phyloP scores from a whole-genome alignment of 37 sponge, comb jelly and placozoan genomes.

The Diacarnus erythraeanus region DNA sequence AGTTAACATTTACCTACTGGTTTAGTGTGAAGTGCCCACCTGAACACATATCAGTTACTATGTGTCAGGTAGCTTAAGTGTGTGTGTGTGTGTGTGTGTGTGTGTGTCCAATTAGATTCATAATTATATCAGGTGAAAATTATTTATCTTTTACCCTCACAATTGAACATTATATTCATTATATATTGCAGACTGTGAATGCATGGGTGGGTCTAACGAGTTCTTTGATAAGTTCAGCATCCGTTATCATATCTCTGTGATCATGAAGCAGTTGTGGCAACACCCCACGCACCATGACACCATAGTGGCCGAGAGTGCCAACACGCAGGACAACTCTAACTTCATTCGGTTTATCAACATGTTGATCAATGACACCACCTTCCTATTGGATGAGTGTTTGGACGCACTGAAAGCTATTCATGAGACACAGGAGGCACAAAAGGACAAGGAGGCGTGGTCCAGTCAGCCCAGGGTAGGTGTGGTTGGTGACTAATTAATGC shows the following conservation, averaged over 20 bases:
- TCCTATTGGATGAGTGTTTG: conserved; percentile 92
- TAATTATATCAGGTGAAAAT: not conserved
- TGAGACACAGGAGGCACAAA: conserved; percentile 87
- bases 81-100: not conserved
- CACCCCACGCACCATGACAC: conserved; percentile 40
- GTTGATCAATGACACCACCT: conserved; percentile 97
- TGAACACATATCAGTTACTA: not conserved
- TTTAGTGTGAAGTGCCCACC: not conserved
- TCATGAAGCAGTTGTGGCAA: conserved; percentile 82
- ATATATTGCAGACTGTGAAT: conserved; percentile 71
- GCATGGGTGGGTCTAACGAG: conserved; percentile 95
- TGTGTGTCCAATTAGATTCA: not conserved
- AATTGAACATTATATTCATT: not conserved
- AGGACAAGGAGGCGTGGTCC: conserved; percentile 69
- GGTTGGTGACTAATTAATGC: no score
- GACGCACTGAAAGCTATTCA: conserved; percentile 90
- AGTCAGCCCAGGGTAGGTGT: conserved; percentile 68
- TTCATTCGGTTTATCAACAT: conserved; percentile 91
- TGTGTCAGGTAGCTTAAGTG: not conserved
- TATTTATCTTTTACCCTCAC: not conserved
- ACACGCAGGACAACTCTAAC: conserved; percentile 47
- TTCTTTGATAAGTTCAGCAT: conserved; percentile 98
- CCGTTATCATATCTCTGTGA: conserved; percentile 87
- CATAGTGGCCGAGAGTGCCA: conserved; percentile 53
- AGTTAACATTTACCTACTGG: not conserved